Base-by-base conservation (phyloP, 2,113 vertebrate species). In the Todiramphus chloris region DNA sequence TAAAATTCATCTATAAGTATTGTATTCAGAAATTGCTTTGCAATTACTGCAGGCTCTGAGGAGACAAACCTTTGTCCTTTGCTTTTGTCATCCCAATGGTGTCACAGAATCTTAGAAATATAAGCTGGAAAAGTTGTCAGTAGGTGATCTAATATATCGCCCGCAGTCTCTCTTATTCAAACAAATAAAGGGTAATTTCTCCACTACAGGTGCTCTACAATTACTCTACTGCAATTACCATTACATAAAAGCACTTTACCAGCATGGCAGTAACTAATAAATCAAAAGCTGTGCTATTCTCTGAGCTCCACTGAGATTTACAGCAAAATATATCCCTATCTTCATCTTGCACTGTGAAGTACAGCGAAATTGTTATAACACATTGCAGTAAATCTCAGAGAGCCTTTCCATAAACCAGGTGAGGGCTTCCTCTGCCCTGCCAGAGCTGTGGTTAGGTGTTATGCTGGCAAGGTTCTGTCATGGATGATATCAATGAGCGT, bases 171-270 rank as follows among this genome's bases (percentile, higher is more conserved):
- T 89, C 73, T 78, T 89, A 91, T 87, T 84, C 73, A 89, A 92
- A 92, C 69, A 93, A 92, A 94, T 55, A 82, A 79, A 78, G 51
- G 48, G 24, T 55, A 79, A 94, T 96, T 96, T 93, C 62, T 87
- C 35, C 62, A 43, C 73, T 75, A 43, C 78, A 90, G 50, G n/a
- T 95, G 28, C 44, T 70, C 53, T 79, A 79, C 39, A 78, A 90
- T 87, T 82, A 60, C 25, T 75, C 51, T 60, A 16, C 48, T 24
- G 48, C 88, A 87, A 89, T 90, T 87, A 75, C 41, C 28, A 3
- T 89, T 74, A 69, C 41, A 75, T 48, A 93, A 51, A 73, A 58
- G 5, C 30, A 37, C 41, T 96, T 94, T 76, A 33, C 48, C 60
- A 75, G 31, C 44, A 66, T 5, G 13, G 53, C 56, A 89, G 33